Base-by-base conservation (phyloP, 2,797 vertebrate species). In the Acropternis orthonyx region DNA sequence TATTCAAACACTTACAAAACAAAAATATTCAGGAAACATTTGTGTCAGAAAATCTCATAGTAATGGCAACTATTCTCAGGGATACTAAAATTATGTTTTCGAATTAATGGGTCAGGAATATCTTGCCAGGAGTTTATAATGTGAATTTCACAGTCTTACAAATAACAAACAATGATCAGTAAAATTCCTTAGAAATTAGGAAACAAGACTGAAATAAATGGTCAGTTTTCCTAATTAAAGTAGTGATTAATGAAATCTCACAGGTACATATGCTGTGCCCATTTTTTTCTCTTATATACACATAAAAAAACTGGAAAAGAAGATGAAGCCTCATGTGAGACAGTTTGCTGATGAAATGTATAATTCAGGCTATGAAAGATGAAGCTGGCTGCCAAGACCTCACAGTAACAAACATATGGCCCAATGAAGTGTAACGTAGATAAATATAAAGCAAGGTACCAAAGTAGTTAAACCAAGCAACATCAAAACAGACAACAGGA, bases 1-100 rank as follows among this genome's bases (percentile, higher is more conserved):
- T 41, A 15, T 41, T 59, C 0, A 0, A 73, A 26, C 26, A 23
- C 15, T 78, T 0, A 0, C 12, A 32, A 85, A 66, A 54, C 9
- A 54, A 72, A 48, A 36, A 48, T 41, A 6, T 52, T 52, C 6
- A 46, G 30, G 26, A 78, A 84, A 41, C 11, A n/a, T 36, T 46
- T 46, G 39, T 73, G 22, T 28, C 21, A 46, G 41, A 55, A 78
- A 78, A 55, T 46, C 51, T 66, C 27, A 30, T 11, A 26, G n/a
- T 46, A 78, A 26, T 26, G 13, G 27, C 17, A 55, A 46, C 17
- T 17, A 16, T 21, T 17, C 16, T 37, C 41, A 46, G 20, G 62
- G 6, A 37, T 32, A 26, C 13, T 66, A 65, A 65, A 77, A 34
- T 43, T 5, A 28, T 4, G 8, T 55, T 78, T 78, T 46, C n/a